Evolutionary conservation across 2,888 invertebrate species (phyloP), one percentile per base, ranked within the genome.

Genomic region (Lysandra coridon): DNA sequence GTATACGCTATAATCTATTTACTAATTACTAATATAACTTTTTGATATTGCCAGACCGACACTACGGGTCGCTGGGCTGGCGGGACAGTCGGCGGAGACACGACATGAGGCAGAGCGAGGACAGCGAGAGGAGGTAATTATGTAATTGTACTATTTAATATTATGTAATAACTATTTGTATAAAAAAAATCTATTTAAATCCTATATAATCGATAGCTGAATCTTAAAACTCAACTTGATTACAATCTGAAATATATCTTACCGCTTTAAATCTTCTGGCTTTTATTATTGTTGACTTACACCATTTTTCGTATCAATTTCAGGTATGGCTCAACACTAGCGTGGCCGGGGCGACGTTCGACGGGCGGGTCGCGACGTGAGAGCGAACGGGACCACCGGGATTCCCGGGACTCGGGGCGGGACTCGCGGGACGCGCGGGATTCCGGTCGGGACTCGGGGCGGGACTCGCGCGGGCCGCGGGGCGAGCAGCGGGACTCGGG

Each of bases 51-150:
- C 60, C 86, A 95, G 95, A 95, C 80, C 89, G 94, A 81, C 93
- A 92, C 84, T 95, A 95, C 82, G 95, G 95, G 12, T 95, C 95
- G 0, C 85, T 95, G 23, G 94, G 95, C 0, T 94, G 95, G 92
- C 88, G 95, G 7, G 95, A 95, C 82, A 89, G 92, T 1, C 89
- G 95, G 74, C 90, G 95, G 81, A 92, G 95, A 78, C 95, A 95
- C 80, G 94, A 96, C 83, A 93, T 96, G 17, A 96, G 97, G 94
- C 96, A 96, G 83, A 94, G 90, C 80, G 96, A 96, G 80, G 96
- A 96, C 86, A 83, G 90, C 79, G 90, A 91, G 40, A 88, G 93
- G 84, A 81, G 83, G 83, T 83, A 78, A 33, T 37, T 7, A 49
- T 49, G 49, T 12, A 12, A 12, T 12, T 49, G 10, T 49, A 49